Evolutionary conservation across 37 sponge, comb jelly and placozoan genomes (phyloP), one percentile per base, ranked within the genome.

Genomic region (Dysidea cf. avara): DNA sequence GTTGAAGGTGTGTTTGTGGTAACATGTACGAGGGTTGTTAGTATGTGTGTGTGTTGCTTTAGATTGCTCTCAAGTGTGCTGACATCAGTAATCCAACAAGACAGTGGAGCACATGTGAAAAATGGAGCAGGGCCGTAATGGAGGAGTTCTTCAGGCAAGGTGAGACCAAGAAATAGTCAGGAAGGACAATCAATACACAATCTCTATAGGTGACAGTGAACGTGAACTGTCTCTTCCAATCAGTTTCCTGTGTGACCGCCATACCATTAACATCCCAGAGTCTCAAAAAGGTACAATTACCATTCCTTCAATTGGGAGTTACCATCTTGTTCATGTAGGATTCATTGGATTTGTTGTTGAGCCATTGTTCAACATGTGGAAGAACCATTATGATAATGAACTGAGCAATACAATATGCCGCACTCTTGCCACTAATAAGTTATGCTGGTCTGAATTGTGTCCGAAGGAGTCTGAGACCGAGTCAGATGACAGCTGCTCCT

Each of bases 61-160:
- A 83, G 80, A 79, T 89, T 21, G 85, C 90, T 3, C 68, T 89
- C 31, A 89, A 89, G 62, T 77, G 82, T 76, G 90, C 90, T 61
- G 90, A 89, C 62, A 83, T 89, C 61, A 89, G 90, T 56, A 89
- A 89, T 38, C 85, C 85, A 30, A 54, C 76, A 16, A 52, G 90
- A 20, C 63, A 66, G 6, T 71, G 82, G 25, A 22, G 26, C 1
- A 36, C 83, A 5, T 76, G 84, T 48, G 74, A 56, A 56, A 33
- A 17, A 43, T 89, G 90, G 90, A 79, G 85, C 75, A 77, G 79
- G 57, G 62, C 75, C 33, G 83, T 89, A 18, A 89, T 89, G 90
- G 90, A 83, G 37, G 90, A 89, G 62, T 89, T 89, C 66, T 89
- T 83, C 68, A 67, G 71, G 57, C 90, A 89, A 75, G 90, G 87